Evolutionary conservation across 2,888 invertebrate species (phyloP), one percentile per base, ranked within the genome.

Genomic region (Amiota mariae): DNA sequence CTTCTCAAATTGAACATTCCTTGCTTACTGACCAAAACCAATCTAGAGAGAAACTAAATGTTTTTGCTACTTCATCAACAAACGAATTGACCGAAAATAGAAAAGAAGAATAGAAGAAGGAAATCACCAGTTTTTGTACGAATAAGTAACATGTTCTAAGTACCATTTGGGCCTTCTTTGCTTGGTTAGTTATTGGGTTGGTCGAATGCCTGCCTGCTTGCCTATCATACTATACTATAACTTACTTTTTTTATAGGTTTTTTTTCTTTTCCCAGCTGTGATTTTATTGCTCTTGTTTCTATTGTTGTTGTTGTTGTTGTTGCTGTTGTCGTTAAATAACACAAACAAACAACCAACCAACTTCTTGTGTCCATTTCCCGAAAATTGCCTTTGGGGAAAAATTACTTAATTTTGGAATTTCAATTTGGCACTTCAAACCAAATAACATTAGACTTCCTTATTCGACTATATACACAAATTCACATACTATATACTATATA

Each of bases 371-470:
- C 49, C 51, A 59, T 47, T 15, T 59, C 36, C 36, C 8, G 71
- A 72, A 75, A 73, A 75, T 75, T 78, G 78, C 79, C 80, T 85
- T 78, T 80, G 83, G 85, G 67, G 81, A 77, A 77, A 84, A 85
- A 85, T 85, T 85, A 82, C 85, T 85, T 82, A 83, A 81, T 86
- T 84, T 83, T 77, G 84, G 84, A 85, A 85, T 85, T 85, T 84
- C 84, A 85, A 85, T 85, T 86, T 85, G 78, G 81, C 86, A 85
- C 84, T 83, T 80, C 46, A 81, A 81, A 76, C 82, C 74, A 77
- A 73, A 36, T 36, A 36, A 36, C 36, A 36, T 36, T 36, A 36
- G 36, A 36, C 36, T 36, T 36, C 36, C 36, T 6, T 36, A 36
- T 36, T 36, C 36, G 1, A 24, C 2, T 24, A 24, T 24, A 24